phyloP scores from a whole-genome alignment of 2,113 vertebrate genomes.

The Piaya cayana region DNA sequence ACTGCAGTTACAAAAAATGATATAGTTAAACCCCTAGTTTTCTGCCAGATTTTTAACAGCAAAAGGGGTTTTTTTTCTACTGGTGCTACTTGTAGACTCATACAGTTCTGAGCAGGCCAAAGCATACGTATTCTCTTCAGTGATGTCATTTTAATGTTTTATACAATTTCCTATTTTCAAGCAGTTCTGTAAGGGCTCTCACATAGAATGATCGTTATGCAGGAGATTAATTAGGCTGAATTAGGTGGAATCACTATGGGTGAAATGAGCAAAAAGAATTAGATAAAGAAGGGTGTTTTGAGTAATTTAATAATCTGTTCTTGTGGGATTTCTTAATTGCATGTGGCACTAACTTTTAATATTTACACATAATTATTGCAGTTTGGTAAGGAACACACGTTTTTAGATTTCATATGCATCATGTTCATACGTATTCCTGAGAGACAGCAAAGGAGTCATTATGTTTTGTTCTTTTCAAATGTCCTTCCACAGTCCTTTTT shows the following conservation, averaged over 20 bases:
- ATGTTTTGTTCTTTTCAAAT: neutral
- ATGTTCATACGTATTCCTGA: neutral
- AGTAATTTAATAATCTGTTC: slow-evolving; percentile 2
- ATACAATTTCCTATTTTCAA: neutral
- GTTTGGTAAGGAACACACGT: neutral
- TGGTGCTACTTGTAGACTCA: neutral
- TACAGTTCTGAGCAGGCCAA: neutral
- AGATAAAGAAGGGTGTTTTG: neutral
- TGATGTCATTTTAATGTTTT: neutral
- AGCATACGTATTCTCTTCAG: neutral
- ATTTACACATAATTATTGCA: neutral
- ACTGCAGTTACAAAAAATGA: neutral
- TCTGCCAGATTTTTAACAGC: neutral
- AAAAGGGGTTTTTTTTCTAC: neutral
- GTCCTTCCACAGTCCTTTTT: neutral
- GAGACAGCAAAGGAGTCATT: neutral
- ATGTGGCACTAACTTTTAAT: neutral
- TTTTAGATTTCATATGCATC: neutral
- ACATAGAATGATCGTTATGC: neutral
- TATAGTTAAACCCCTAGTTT: neutral
- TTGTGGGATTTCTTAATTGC: neutral
- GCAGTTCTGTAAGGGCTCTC: neutral
- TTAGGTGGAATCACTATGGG: neutral
- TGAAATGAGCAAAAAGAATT: slow-evolving; percentile 12
- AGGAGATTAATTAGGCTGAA: neutral